These are phyloP conservation scores for Myotis findleyi DNA, from an alignment of 2,797 vertebrate species.

Conservation along the genomic window DNA sequence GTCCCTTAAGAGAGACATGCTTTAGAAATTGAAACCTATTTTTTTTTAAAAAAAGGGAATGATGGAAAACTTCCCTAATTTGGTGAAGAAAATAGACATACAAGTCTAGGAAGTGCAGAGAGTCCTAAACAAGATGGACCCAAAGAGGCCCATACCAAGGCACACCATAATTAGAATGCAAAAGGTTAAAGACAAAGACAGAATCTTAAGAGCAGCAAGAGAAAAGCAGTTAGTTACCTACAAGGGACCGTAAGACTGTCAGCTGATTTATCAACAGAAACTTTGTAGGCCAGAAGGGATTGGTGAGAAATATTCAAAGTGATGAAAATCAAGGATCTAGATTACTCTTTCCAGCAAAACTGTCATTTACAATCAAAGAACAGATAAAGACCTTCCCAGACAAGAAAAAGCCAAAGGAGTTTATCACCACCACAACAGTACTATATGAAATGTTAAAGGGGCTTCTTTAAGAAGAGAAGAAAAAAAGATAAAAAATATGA, in stretches of 20 bases:
- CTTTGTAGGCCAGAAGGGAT: not conserved
- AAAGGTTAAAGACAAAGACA: not conserved
- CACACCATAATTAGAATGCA: not conserved
- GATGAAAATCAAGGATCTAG: not conserved
- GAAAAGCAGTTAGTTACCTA: not conserved
- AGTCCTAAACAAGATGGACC: not conserved
- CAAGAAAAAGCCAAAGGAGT: not conserved
- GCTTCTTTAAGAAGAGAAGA: not conserved
- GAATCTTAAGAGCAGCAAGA: not conserved
- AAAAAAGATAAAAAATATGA: not conserved
- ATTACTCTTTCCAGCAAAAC: not conserved
- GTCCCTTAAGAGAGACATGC: constrained; percentile 9
- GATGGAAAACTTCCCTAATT: not conserved
- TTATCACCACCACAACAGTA: not conserved
- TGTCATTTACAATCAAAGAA: not conserved
- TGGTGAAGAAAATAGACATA: not conserved
- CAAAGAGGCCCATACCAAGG: not conserved
- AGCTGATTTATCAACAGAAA: not conserved
- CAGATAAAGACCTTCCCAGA: not conserved
- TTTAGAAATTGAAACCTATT: not conserved
- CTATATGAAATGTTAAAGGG: not conserved
- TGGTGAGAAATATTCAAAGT: not conserved
- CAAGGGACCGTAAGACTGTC: not conserved
- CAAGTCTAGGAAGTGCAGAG: not conserved
- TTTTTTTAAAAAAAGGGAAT: not conserved